Evolutionary conservation across 1,140 invertebrate species (phyloP).

Genomic region (Saxidomus purpurata): DNA sequence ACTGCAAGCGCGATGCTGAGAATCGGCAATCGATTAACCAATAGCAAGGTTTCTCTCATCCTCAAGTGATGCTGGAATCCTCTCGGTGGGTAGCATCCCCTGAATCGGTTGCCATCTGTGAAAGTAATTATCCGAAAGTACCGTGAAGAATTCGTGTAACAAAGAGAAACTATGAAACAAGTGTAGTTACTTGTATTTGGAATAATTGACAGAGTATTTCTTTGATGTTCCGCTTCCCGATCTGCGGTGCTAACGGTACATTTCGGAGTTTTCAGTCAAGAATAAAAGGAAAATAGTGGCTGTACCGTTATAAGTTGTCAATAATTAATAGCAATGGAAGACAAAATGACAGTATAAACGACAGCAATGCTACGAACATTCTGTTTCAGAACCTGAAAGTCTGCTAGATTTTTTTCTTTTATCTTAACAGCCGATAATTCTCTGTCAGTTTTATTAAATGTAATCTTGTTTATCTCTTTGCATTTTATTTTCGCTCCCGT

Average conservation of each 20-base stretch:
- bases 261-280: constrained; percentile 14
- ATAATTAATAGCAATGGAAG: constrained; percentile 42
- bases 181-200: constrained; percentile 64
- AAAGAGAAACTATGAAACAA: constrained; percentile 62
- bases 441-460: constrained; percentile 13
- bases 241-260: constrained; percentile 35
- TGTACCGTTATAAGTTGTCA: constrained; percentile 9
- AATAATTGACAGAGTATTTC: constrained; percentile 46
- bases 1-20: constrained; percentile 35
- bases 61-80: constrained; percentile 52
- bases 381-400: constrained; percentile 3
- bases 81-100: constrained; percentile 48
- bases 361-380: constrained; percentile 1
- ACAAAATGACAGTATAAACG: background rate
- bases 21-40: constrained; percentile 69
- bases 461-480: background rate
- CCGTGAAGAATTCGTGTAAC: constrained; percentile 59
- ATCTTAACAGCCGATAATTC: background rate
- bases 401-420: constrained; percentile 26
- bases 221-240: constrained; percentile 40
- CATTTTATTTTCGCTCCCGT: background rate
- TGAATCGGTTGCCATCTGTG: constrained; percentile 65
- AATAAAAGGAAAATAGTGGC: constrained; percentile 30
- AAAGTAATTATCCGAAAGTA: constrained; percentile 62
- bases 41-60: constrained; percentile 65